A percentile compares a stretch with the other conserved stretches of the same genome.
Conservation (phyloP, 2,113 vertebrate genomes). For the Sprattus sprattus region DNA sequence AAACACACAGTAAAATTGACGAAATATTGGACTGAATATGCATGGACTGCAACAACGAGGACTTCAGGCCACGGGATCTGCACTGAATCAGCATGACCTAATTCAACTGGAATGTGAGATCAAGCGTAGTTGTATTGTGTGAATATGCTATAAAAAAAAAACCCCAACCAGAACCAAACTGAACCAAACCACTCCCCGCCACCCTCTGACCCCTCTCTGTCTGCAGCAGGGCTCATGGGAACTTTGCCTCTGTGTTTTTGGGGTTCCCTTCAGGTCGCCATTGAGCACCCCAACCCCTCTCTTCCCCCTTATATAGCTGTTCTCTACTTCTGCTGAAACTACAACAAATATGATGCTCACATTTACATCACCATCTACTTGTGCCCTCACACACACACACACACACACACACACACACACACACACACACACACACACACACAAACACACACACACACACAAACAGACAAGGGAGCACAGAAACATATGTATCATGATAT, state of each 20-base stretch:
- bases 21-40: background rate
- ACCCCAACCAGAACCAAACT: background rate
- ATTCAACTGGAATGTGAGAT: conserved; percentile 16
- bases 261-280: no score
- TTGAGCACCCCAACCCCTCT: background rate
- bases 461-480: no score
- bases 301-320: no score
- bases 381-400: no score
- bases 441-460: no score
- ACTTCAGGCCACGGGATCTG: background rate
- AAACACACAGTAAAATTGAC: background rate
- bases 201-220: background rate
- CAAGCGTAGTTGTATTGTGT: background rate
- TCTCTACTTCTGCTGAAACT: no score
- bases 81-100: conserved; percentile 8
- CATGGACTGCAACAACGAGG: background rate
- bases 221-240: background rate
- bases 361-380: no score
- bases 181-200: background rate
- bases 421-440: no score
- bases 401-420: no score
- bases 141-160: background rate
- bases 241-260: background rate
- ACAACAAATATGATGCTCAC: no score
- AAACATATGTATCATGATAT: no score